A percentile compares a stretch with the other conserved stretches of the same genome.
phyloP scores from a whole-genome alignment of 2,113 vertebrate genomes.

The Siniperca knerii region DNA sequence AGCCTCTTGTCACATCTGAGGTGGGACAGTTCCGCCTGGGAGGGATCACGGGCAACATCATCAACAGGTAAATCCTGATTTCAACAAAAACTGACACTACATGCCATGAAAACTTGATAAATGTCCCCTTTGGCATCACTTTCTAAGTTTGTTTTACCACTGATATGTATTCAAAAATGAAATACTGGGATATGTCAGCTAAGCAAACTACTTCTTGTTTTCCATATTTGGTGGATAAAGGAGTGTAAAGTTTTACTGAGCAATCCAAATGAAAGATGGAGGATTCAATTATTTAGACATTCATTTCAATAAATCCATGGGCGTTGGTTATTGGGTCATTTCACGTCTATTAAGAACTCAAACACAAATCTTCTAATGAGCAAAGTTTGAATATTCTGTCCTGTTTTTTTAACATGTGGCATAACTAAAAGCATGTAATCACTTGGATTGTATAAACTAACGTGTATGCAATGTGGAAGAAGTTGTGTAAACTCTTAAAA shows the following conservation, averaged over 20 bases:
- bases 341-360: background rate
- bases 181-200: background rate
- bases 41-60: background rate
- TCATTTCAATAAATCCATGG: background rate
- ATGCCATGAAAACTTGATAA: background rate
- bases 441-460: background rate
- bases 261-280: background rate
- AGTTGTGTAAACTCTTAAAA: background rate
- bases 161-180: background rate
- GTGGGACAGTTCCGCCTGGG: background rate
- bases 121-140: background rate
- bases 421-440: background rate
- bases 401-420: background rate
- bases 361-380: background rate
- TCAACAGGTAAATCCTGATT: slow-evolving; percentile 42
- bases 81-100: background rate
- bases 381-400: background rate
- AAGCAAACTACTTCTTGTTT: background rate
- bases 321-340: slow-evolving; percentile 22
- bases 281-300: background rate
- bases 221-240: background rate
- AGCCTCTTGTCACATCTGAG: slow-evolving; percentile 44
- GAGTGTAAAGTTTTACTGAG: no score
- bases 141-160: background rate
- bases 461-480: background rate